Base-by-base conservation (phyloP, 2,113 vertebrate genomes). In the Gila orcuttii region DNA sequence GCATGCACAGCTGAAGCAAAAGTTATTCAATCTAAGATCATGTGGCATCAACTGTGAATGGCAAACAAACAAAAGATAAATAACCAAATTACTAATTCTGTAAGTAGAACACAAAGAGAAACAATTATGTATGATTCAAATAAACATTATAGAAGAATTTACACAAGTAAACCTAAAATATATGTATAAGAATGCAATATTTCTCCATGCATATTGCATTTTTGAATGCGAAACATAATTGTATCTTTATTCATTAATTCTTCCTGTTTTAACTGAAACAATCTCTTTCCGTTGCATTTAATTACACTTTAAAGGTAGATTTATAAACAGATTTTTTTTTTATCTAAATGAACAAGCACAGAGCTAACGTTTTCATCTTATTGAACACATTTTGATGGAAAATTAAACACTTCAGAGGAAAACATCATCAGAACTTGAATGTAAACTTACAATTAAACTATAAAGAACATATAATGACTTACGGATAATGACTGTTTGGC, bases 41-140 rank as follows among this genome's bases (percentile, higher is more conserved):
- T 3, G 15, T 36, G 66, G 31, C 19, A 36, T 39, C 33, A 42
- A 21, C 66, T 33, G 28, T 68, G 64, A 33, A 33, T 68, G 19
- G 42, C 42, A 42, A 69, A 69, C 31, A 69, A 36, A 69, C 31
- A 69, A 59, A 59, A 23, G 6, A 21, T 57, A 19, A 57, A 57
- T 25, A n/a, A 25, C n/a, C 9, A 62, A 12, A 25, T 62, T 11
- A 25, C n/a, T 4, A 25, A 42, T 71, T 71, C 7, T 12, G 19
- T 42, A 42, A 42, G 23, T 42, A 42, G 19, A 23, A 73, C 69
- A 73, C 36, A 39, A 4, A 23, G 21, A 39, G 3, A 21, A 69
- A 69, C 66, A 69, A 21, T 71, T 74, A 74, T 74, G 71, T 15
- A 74, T 15, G n/a, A 47, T n/a, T 74, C 42, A 45, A 15, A 74